Conservation (phyloP, 2,113 vertebrate genomes). For the Apteryx owenii region DNA sequence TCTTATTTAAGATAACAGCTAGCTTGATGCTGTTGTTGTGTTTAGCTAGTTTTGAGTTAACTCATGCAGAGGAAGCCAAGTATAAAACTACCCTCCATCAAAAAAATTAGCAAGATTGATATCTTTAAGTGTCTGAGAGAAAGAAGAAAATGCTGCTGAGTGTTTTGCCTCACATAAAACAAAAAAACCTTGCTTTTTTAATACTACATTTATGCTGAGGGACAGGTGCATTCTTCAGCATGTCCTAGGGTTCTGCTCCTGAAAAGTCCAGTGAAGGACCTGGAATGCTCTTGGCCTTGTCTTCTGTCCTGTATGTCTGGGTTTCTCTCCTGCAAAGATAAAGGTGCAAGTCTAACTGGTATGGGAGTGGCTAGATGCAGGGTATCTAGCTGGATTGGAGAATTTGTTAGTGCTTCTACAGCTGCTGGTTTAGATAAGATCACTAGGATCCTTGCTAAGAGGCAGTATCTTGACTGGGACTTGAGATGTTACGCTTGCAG, state of each 20-base stretch:
- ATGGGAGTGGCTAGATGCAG: background rate
- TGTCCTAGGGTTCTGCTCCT: background rate
- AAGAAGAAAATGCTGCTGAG: background rate
- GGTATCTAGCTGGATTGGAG: background rate
- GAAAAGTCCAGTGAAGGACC: background rate
- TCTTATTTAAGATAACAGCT: background rate
- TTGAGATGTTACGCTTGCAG: background rate
- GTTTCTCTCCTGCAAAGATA: background rate
- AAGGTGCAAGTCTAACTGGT: background rate
- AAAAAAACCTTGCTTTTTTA: background rate
- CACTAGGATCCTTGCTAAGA: background rate
- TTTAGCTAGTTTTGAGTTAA: background rate
- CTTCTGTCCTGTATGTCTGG: background rate
- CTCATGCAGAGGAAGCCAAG: background rate
- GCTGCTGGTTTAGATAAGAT: background rate
- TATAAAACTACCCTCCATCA: background rate
- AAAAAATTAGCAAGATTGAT: background rate
- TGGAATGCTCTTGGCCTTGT: background rate
- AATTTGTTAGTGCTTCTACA: background rate
- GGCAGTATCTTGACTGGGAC: background rate
- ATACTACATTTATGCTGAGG: background rate
- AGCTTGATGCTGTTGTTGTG: background rate
- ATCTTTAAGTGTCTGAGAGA: background rate
- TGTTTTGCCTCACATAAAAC: background rate
- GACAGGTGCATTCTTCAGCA: background rate